Conservation (phyloP, 2,797 vertebrate genomes). For the Gila robusta region DNA sequence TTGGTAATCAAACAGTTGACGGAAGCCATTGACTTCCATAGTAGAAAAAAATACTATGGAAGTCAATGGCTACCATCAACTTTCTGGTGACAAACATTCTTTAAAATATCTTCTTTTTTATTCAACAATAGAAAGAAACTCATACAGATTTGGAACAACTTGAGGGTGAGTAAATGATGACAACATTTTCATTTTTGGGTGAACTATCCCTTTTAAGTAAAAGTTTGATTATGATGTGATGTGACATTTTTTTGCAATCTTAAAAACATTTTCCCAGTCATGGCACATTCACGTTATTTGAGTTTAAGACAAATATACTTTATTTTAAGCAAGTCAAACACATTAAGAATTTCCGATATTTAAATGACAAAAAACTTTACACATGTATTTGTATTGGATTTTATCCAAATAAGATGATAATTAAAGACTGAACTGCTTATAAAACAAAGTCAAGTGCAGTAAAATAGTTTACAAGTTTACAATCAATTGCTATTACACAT, state of each 20-base stretch:
- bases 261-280: not conserved
- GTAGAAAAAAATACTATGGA: not conserved
- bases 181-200: not conserved
- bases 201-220: not conserved
- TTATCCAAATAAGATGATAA: conserved; percentile 56
- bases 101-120: not conserved
- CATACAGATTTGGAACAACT: not conserved
- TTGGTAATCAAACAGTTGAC: not conserved
- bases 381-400: conserved; percentile 43
- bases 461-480: conserved; percentile 57
- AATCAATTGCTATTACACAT: conserved; percentile 56
- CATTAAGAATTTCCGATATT: conserved; percentile 60
- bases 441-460: conserved; percentile 58
- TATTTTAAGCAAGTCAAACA: conserved; percentile 67
- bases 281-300: conserved; percentile 36
- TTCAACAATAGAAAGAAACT: no score
- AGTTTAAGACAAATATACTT: conserved; percentile 67
- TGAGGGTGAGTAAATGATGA: not conserved
- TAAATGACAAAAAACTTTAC: conserved; percentile 59
- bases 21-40: no score
- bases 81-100: not conserved
- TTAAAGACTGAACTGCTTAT: conserved; percentile 42
- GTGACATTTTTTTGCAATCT: not conserved
- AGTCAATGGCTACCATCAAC: not conserved
- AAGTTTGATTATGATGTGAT: not conserved